Conservation (phyloP, 2,888 invertebrate species). For the Sminthurinus aureus region DNA sequence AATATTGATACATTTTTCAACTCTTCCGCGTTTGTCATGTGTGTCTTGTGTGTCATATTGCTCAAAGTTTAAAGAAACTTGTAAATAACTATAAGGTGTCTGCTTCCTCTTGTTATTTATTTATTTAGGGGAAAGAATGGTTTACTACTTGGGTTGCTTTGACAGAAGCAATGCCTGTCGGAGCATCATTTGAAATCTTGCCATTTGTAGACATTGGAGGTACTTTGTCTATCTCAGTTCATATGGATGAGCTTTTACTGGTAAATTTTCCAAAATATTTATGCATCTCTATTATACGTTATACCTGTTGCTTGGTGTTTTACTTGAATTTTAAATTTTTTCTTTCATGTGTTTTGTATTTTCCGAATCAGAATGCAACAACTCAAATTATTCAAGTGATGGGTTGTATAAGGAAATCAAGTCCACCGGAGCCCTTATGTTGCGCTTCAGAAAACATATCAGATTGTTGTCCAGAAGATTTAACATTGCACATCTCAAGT, state of each 20-base stretch:
- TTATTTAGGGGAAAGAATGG: constrained; percentile 64
- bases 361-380: constrained; percentile 61
- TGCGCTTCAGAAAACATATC: constrained; percentile 51
- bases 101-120: background rate
- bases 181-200: constrained; percentile 64
- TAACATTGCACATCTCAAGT: constrained; percentile 58
- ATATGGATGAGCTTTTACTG: constrained; percentile 63
- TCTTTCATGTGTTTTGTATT: too few species aligned
- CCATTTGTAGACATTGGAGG: constrained; percentile 66
- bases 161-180: constrained; percentile 63
- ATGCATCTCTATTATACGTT: too few species aligned
- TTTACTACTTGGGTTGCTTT: constrained; percentile 65
- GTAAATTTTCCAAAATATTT: constrained; percentile 61
- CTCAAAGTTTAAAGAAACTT: too few species aligned
- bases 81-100: too few species aligned
- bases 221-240: constrained; percentile 64
- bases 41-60: too few species aligned
- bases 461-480: constrained; percentile 54
- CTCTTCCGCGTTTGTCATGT: too few species aligned
- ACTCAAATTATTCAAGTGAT: constrained; percentile 61
- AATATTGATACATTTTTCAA: too few species aligned
- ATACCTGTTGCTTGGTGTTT: too few species aligned
- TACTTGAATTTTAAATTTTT: constrained; percentile 32
- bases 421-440: constrained; percentile 55
- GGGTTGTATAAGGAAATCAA: constrained; percentile 61